Percentiles rank a stretch among this genome's conserved stretches.
Conservation (phyloP, 2,113 vertebrate genomes). For the Macrotis lagotis region DNA sequence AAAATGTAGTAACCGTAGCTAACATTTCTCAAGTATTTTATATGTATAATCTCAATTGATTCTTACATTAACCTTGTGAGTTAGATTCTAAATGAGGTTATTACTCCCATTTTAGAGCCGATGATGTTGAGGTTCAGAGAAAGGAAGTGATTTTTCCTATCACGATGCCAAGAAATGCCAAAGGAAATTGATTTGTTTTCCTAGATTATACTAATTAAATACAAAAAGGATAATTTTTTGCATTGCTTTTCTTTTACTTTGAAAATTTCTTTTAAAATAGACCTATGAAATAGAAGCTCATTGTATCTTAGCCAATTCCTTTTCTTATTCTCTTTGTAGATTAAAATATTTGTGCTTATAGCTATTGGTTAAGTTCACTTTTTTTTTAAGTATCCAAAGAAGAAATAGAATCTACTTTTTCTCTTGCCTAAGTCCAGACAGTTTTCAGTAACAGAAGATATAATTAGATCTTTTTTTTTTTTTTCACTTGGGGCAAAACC, state of each 20-base stretch:
- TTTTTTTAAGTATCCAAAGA: neutral
- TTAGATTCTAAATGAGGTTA: neutral
- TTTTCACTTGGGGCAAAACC: neutral
- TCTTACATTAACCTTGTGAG: neutral
- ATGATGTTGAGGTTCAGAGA: neutral
- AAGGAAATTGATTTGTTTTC: neutral
- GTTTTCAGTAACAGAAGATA: neutral
- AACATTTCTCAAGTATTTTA: neutral
- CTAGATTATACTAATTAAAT: neutral
- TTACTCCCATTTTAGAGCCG: neutral
- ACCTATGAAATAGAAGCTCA: neutral
- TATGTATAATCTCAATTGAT: neutral
- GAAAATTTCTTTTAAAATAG: neutral
- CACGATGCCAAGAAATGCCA: neutral
- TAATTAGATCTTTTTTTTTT: neutral
- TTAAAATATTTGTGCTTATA: neutral
- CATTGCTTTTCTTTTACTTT: neutral
- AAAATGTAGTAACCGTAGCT: neutral
- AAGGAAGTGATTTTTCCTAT: neutral
- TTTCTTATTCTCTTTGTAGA: neutral
- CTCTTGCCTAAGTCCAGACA: neutral
- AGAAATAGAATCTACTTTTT: neutral
- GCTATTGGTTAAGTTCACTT: neutral
- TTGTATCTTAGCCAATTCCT: neutral
- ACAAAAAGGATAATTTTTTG: neutral